phyloP scores from a whole-genome alignment of 2,113 vertebrate genomes.

The Setophaga petechia region DNA sequence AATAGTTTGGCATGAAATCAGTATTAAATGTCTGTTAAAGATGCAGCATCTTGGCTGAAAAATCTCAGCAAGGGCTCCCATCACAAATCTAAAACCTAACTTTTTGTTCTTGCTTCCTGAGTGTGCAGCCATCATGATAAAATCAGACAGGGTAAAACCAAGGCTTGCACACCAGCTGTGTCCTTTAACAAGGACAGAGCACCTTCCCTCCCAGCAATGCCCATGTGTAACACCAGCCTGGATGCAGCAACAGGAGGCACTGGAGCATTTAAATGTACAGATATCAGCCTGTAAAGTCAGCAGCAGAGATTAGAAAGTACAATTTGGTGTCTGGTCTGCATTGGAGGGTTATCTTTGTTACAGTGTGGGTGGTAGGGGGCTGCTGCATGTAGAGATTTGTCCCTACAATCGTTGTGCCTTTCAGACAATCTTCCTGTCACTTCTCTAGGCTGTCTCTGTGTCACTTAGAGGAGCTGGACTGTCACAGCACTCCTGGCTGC shows the following conservation, averaged over 20 bases:
- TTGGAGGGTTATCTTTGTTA: background rate
- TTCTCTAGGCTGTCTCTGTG: background rate
- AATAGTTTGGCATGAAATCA: background rate
- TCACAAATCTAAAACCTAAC: background rate
- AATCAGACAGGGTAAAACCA: background rate
- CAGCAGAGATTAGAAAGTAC: background rate
- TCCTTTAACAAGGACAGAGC: background rate
- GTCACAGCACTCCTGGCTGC: background rate
- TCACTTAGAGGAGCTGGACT: background rate
- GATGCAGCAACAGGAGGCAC: background rate
- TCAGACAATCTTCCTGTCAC: background rate
- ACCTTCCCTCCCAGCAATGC: background rate
- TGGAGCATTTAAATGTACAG: background rate
- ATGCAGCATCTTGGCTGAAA: background rate
- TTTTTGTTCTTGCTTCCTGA: background rate
- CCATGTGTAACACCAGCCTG: rapidly evolving
- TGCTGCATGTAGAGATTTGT: background rate
- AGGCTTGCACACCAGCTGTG: background rate
- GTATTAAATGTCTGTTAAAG: background rate
- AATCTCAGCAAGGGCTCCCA: background rate
- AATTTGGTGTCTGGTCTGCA: background rate
- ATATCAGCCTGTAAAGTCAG: background rate
- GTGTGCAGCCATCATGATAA: background rate
- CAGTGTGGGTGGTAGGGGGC: background rate
- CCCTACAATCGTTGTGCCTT: background rate